Percentiles rank a stretch among this genome's conserved stretches.
Evolutionary conservation across 2,888 invertebrate genomes (phyloP).

Genomic region (Suillia variegata): DNA sequence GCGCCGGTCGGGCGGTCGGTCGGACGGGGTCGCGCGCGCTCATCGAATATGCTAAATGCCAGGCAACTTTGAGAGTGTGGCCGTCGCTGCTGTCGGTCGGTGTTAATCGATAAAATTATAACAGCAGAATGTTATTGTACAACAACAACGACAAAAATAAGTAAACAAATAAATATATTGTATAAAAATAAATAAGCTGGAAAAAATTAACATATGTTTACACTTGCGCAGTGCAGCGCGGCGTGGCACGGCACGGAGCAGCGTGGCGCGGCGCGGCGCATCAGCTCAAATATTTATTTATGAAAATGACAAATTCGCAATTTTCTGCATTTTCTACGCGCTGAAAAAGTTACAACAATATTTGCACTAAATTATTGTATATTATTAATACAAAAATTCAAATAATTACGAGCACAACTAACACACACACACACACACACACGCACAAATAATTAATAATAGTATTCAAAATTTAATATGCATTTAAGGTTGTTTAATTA

Average conservation of each 20-base stretch:
- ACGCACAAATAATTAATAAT: no score
- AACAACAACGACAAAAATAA: constrained; percentile 43
- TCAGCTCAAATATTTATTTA: constrained; percentile 31
- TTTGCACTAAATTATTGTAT: no score
- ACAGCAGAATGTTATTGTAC: constrained; percentile 45
- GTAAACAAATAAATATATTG: not conserved
- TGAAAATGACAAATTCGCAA: constrained; percentile 29
- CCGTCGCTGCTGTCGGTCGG: constrained; percentile 24
- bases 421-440: no score
- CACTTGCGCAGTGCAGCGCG: no score
- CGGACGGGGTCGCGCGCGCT: not conserved
- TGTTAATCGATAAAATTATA: constrained; percentile 22
- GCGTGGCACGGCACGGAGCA: no score
- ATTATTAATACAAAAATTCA: no score
- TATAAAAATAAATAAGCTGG: not conserved
- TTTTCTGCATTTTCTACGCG: constrained; percentile 18
- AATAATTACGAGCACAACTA: no score
- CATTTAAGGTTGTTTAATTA: no score
- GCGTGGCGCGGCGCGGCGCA: no score
- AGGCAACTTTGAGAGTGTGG: constrained; percentile 12
- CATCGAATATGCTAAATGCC: not conserved
- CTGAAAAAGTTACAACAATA: constrained; percentile 11
- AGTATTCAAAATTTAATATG: no score
- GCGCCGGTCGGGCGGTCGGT: constrained; percentile 12
- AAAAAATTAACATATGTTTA: constrained; percentile 19